Evolutionary conservation across 2,797 vertebrate species (phyloP).

Genomic region (Knipowitschia caucasica): DNA sequence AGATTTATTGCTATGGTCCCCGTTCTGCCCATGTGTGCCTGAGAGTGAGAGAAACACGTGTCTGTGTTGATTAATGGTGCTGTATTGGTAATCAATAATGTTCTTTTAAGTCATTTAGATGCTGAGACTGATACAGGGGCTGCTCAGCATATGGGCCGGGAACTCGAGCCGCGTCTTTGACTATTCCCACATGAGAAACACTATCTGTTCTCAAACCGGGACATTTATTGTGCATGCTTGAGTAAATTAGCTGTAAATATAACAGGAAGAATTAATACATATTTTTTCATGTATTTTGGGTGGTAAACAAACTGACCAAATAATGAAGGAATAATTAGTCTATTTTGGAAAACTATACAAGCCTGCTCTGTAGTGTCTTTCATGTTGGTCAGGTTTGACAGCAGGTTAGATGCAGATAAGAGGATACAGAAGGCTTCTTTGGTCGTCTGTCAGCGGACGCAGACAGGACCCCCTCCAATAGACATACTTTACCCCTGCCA

Average conservation of each 20-base stretch:
- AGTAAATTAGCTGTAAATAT: conserved; percentile 63
- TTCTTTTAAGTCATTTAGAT: conserved; percentile 67
- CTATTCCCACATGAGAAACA: conserved; percentile 66
- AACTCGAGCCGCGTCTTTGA: conserved; percentile 57
- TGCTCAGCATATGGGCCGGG: conserved; percentile 62
- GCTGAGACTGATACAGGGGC: conserved; percentile 68
- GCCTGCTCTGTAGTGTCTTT: conserved; percentile 39
- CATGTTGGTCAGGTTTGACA: conserved; percentile 76
- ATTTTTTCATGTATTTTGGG: conserved; percentile 15
- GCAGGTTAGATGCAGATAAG: conserved; percentile 81
- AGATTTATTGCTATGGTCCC: conserved; percentile 46
- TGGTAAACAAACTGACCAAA: background rate
- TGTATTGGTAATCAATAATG: conserved; percentile 73
- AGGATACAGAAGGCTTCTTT: conserved; percentile 76
- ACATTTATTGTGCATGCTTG: conserved; percentile 63
- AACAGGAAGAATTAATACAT: conserved; percentile 29
- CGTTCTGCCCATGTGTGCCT: background rate
- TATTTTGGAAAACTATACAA: conserved; percentile 9
- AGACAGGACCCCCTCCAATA: conserved; percentile 68
- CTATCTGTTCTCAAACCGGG: conserved; percentile 46
- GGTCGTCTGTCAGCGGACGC: conserved; percentile 75
- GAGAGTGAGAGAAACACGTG: conserved; percentile 22
- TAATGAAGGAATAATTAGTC: background rate
- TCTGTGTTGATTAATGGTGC: conserved; percentile 66
- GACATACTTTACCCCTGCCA: conserved; percentile 75